These are phyloP conservation scores for Apocheima hispidaria DNA, from an alignment of 2,888 invertebrate genomes.

Conservation along the genomic window DNA sequence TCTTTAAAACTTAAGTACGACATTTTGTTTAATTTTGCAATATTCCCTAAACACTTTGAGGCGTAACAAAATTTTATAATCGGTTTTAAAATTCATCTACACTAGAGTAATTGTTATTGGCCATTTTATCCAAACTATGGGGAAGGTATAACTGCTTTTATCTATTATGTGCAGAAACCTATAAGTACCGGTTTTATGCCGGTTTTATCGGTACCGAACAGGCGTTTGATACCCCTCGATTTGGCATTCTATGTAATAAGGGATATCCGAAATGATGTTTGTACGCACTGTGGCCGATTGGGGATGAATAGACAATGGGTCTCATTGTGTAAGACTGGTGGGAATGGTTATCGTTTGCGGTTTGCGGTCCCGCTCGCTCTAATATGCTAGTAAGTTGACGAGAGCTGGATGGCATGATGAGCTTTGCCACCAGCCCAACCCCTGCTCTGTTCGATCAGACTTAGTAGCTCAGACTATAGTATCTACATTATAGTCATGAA, in stretches of 20 bases:
- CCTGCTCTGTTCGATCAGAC: too few species aligned
- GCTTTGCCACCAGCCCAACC: too few species aligned
- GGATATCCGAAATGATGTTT: constrained; percentile 15
- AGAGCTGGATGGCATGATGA: too few species aligned
- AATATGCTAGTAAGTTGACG: too few species aligned
- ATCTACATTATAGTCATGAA: too few species aligned
- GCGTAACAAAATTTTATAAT: constrained; percentile 23
- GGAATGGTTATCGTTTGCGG: too few species aligned
- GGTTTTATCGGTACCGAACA: constrained; percentile 23
- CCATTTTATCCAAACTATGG: constrained; percentile 23
- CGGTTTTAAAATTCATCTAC: constrained; percentile 21
- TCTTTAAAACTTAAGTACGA: not conserved
- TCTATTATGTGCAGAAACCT: constrained; percentile 24
- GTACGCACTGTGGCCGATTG: constrained; percentile 4
- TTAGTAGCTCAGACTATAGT: too few species aligned
- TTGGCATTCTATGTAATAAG: constrained; percentile 25
- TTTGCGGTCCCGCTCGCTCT: too few species aligned
- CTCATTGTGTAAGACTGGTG: too few species aligned
- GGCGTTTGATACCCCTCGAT: constrained; percentile 27
- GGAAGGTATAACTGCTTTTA: constrained; percentile 17
- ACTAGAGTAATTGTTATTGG: constrained; percentile 5
- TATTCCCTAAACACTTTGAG: constrained; percentile 1
- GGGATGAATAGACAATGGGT: not conserved
- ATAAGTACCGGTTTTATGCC: constrained; percentile 23
- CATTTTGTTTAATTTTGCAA: not conserved